A percentile compares a stretch with the other conserved stretches of the same genome.
Evolutionary conservation across 2,797 vertebrate species (phyloP).

Genomic region (Pempheris klunzingeri): DNA sequence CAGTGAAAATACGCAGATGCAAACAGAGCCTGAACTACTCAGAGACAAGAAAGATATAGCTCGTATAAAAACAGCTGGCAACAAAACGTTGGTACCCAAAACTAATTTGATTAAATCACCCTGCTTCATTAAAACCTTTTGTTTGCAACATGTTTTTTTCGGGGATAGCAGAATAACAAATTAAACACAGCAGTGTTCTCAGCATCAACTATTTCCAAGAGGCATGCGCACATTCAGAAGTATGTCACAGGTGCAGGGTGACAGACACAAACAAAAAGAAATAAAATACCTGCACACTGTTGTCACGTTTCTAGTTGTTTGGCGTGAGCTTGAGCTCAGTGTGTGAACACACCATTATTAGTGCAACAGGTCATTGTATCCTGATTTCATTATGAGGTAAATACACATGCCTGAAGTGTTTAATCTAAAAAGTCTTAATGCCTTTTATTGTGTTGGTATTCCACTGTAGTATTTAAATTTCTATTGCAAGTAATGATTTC

Average conservation of each 20-base stretch:
- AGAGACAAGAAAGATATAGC: no score
- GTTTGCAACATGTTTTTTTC: not conserved
- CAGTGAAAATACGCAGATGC: no score
- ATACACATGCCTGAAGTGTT: not conserved
- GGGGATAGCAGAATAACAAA: not conserved
- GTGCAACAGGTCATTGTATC: not conserved
- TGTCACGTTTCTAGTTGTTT: not conserved
- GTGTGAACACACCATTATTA: not conserved
- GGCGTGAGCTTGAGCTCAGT: not conserved
- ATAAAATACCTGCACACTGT: slow-evolving; percentile 10
- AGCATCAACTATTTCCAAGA: not conserved
- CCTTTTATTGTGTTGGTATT: not conserved
- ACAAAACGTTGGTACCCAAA: not conserved
- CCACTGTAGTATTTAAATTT: not conserved
- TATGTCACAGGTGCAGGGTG: not conserved
- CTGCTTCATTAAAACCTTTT: not conserved
- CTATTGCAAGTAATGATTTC: not conserved
- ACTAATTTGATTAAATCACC: not conserved
- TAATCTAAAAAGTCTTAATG: not conserved
- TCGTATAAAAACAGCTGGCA: not conserved
- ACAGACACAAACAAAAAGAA: slow-evolving; percentile 11
- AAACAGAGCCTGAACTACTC: no score
- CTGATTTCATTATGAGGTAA: not conserved
- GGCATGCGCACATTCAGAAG: not conserved
- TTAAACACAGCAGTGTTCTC: not conserved